Evolutionary conservation across 2,888 invertebrate genomes (phyloP).

Genomic region (Harpalus rufipes): DNA sequence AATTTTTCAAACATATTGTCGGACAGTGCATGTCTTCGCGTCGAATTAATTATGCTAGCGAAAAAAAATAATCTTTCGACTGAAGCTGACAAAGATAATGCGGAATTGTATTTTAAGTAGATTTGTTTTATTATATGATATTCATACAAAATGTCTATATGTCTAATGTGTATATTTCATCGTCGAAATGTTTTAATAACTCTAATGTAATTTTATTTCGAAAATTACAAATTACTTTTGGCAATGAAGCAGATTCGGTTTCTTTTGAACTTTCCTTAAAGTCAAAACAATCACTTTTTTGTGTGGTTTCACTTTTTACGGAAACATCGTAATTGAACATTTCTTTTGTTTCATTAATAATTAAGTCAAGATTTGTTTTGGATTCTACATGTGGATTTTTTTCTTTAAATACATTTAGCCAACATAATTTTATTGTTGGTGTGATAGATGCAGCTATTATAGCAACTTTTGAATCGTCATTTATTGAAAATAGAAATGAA

Average conservation of each 20-base stretch:
- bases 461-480: neutral
- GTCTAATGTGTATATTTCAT: neutral
- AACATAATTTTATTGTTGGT: neutral
- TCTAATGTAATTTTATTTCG: neutral
- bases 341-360: neutral
- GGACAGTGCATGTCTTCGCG: too few species aligned
- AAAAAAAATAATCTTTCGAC: too few species aligned
- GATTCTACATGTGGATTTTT: neutral
- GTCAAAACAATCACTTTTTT: neutral
- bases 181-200: neutral
- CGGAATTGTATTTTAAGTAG: neutral
- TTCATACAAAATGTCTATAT: neutral
- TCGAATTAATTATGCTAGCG: too few species aligned
- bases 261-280: neutral
- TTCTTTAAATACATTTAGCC: neutral
- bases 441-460: neutral
- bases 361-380: neutral
- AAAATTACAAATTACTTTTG: too few species aligned
- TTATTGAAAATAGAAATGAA: neutral
- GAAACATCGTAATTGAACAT: neutral
- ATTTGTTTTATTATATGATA: constrained; percentile 7
- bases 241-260: neutral
- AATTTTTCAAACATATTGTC: too few species aligned
- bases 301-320: neutral
- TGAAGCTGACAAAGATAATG: neutral